Conservation (phyloP, 2,797 vertebrate genomes). For the Phataginus tetradactyla region DNA sequence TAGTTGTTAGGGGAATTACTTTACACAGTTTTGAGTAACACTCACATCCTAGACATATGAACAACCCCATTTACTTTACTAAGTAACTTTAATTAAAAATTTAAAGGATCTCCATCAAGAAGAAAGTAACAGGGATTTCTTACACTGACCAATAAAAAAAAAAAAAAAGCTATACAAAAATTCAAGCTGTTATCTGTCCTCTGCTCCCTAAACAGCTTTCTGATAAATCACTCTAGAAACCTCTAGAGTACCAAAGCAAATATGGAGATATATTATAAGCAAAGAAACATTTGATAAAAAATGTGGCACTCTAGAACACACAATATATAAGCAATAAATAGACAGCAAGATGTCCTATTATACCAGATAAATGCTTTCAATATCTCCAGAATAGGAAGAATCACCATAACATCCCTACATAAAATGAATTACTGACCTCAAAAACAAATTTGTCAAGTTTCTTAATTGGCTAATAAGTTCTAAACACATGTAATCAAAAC, state of each 20-base stretch:
- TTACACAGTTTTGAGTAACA: constrained; percentile 20
- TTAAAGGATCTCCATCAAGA: constrained; percentile 22
- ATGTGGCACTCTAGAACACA: constrained; percentile 79
- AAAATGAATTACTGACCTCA: constrained; percentile 71
- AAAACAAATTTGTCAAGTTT: constrained; percentile 58
- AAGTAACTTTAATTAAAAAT: constrained; percentile 51
- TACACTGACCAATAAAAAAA: not conserved
- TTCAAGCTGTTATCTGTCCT: constrained; percentile 60
- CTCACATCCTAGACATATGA: not conserved
- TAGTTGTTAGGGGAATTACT: constrained; percentile 26
- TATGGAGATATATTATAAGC: constrained; percentile 76
- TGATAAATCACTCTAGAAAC: constrained; percentile 76
- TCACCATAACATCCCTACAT: constrained; percentile 54
- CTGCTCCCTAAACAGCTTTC: constrained; percentile 62
- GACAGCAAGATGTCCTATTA: constrained; percentile 80
- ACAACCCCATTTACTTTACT: constrained; percentile 2
- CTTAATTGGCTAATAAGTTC: constrained; percentile 73
- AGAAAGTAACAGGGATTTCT: constrained; percentile 39
- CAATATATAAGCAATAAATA: constrained; percentile 80
- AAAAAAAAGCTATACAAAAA: constrained; percentile 63
- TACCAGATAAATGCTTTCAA: constrained; percentile 82
- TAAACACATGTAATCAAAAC: constrained; percentile 75
- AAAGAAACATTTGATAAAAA: constrained; percentile 80
- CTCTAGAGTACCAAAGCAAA: constrained; percentile 77
- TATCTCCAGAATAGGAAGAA: constrained; percentile 77